Percentiles rank a stretch among this genome's conserved stretches.
Evolutionary conservation across 2,797 vertebrate species (phyloP).

Genomic region (Sebastolobus alascanus): DNA sequence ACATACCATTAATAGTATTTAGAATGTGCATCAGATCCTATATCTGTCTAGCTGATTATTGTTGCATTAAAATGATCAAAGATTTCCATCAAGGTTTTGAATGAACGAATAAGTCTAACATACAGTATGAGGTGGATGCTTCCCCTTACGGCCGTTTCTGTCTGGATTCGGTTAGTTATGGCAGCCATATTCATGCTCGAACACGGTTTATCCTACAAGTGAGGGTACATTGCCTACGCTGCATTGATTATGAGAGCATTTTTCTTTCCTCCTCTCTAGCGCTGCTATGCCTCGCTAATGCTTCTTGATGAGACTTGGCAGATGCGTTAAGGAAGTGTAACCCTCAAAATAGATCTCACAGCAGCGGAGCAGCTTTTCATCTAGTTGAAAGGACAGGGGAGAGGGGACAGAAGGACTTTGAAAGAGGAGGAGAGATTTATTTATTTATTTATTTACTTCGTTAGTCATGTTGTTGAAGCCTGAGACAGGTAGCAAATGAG

Average conservation of each 20-base stretch:
- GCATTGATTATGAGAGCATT: conserved; percentile 44
- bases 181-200: neutral
- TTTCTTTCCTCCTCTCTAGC: neutral
- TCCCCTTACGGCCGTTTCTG: neutral
- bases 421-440: conserved; percentile 36
- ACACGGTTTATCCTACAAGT: neutral
- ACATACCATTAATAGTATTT: neutral
- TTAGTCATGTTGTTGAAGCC: conserved; percentile 65
- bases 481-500: conserved; percentile 53
- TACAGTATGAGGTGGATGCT: neutral
- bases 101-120: conserved; percentile 1
- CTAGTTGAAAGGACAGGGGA: conserved; percentile 43
- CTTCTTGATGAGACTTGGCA: conserved; percentile 62
- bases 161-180: neutral
- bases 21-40: neutral
- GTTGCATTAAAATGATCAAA: neutral
- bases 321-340: conserved; percentile 57
- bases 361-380: conserved; percentile 54
- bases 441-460: conserved; percentile 68
- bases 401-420: conserved; percentile 14
- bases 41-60: neutral
- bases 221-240: neutral
- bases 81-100: neutral
- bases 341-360: conserved; percentile 54
- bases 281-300: conserved; percentile 50